Base-by-base conservation (phyloP, 2,797 vertebrate species). In the Rhyacichthys aspro region DNA sequence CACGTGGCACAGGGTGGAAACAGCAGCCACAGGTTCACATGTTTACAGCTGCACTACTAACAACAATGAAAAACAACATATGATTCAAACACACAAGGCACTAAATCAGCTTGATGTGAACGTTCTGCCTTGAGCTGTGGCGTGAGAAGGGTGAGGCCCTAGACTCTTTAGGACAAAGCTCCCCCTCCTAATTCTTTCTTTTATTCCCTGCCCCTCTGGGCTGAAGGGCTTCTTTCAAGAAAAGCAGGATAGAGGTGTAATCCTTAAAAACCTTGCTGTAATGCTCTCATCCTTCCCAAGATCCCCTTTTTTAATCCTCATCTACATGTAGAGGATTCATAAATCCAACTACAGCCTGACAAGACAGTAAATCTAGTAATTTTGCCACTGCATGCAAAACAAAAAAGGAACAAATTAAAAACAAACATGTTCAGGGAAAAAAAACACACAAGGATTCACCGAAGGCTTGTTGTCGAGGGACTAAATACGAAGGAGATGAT, bases 191-290 rank as follows among this genome's bases (percentile, higher is more conserved):
- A 89, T 70, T 82, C 86, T 87, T 80, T 74, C 74, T 85, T 83
- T 82, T 79, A 86, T 83, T 81, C 73, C 71, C 44, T 70, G 55
- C 39, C 69, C 71, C 74, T 82, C 54, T 38, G 44, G 63, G 77
- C 78, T 63, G 56, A 82, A 84, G 67, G 66, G 77, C 80, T 84
- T 89, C 86, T 89, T 88, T 88, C 78, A 89, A 90, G 89, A 91
- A 89, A 89, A 90, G 86, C 85, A 86, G 88, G 87, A 88, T 89
- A 79, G 85, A 84, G 72, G 86, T 81, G 79, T 88, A 92, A 92
- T 92, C 89, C 90, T 81, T 88, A 87, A 88, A 89, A 87, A 79
- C 83, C 88, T 86, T 2, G 34, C 78, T 83, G 80, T 91, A 91
- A 92, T 91, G 83, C 91, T 86, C 86, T 87, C 83, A 79, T 79